Conservation (phyloP, 2,888 invertebrate species). For the Netelia fuscicornis region DNA sequence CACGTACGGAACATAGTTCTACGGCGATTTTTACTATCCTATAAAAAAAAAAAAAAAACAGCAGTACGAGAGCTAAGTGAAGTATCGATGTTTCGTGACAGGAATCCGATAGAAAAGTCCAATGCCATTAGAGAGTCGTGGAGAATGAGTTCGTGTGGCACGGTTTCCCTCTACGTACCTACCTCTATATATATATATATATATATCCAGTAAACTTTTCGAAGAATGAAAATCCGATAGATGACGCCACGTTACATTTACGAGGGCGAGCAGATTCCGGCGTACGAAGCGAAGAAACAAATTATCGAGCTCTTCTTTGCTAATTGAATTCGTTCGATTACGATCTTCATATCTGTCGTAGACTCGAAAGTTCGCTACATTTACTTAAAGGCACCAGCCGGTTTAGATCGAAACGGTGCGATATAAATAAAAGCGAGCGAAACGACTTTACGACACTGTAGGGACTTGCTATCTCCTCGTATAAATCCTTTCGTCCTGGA, state of each 20-base stretch:
- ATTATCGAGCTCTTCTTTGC: constrained; percentile 35
- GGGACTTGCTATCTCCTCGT: constrained; percentile 36
- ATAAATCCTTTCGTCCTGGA: constrained; percentile 42
- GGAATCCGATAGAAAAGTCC: constrained; percentile 55
- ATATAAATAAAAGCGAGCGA: constrained; percentile 4
- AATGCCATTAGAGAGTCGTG: constrained; percentile 57
- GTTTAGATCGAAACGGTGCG: not conserved
- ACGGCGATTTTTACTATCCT: constrained; percentile 9
- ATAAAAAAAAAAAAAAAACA: not conserved
- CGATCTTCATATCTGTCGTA: constrained; percentile 39
- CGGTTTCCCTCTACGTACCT: not conserved
- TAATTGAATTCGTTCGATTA: constrained; percentile 55
- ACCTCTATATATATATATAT: not conserved
- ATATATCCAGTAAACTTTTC: not conserved
- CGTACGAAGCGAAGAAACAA: constrained; percentile 11
- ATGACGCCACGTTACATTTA: constrained; percentile 15
- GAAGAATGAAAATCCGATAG: constrained; percentile 2
- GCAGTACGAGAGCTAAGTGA: constrained; percentile 15
- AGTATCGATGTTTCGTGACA: constrained; percentile 46
- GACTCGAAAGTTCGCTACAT: constrained; percentile 1
- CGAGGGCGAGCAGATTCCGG: not conserved
- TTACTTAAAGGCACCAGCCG: not conserved
- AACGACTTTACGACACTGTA: constrained; percentile 47
- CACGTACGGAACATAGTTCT: not conserved
- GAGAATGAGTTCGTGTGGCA: constrained; percentile 26